phyloP scores from a whole-genome alignment of 2,888 invertebrate genomes.

The Eupithecia vulgata region DNA sequence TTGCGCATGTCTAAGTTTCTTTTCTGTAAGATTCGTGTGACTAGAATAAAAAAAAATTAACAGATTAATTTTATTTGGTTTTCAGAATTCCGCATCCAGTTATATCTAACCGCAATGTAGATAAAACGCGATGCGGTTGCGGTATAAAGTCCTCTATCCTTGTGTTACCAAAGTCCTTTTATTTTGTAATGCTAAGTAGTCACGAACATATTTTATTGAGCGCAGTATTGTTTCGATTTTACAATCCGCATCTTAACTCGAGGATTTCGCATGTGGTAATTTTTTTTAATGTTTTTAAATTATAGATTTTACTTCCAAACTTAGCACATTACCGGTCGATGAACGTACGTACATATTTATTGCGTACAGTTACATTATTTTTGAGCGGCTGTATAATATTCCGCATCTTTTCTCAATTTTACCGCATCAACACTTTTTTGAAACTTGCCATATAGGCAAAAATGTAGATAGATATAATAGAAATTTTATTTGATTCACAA shows the following conservation, averaged over 20 bases:
- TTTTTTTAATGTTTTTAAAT: no score
- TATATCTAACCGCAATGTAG: neutral
- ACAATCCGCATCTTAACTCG: no score
- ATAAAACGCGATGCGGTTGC: neutral
- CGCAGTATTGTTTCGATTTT: no score
- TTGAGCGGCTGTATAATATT: constrained; percentile 58
- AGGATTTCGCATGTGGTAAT: no score
- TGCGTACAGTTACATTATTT: constrained; percentile 81
- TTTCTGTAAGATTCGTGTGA: neutral
- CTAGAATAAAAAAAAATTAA: neutral
- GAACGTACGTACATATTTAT: constrained; percentile 69
- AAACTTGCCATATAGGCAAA: neutral
- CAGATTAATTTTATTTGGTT: neutral
- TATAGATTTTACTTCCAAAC: no score
- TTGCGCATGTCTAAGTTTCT: neutral
- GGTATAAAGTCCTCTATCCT: no score
- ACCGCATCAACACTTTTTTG: neutral
- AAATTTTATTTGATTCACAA: no score
- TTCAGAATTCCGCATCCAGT: neutral
- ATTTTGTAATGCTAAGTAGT: constrained; percentile 53
- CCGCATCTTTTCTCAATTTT: neutral
- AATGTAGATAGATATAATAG: no score
- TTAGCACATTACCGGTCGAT: no score
- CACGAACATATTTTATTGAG: constrained; percentile 49
- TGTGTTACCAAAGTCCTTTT: neutral